Conservation (phyloP, 1,140 invertebrate genomes). For the Rhagoletis zephyria region DNA sequence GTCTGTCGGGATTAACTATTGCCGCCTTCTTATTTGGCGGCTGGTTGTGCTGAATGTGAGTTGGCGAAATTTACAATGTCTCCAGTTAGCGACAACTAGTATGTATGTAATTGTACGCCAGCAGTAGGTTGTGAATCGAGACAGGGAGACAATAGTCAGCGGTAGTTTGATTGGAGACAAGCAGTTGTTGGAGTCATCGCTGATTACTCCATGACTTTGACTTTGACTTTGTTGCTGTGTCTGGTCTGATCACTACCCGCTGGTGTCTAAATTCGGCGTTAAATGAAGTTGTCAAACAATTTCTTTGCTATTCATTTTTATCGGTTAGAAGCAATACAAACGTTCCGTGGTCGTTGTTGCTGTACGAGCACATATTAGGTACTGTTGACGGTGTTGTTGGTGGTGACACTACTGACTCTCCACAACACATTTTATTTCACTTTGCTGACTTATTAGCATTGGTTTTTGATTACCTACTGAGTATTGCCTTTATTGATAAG, state of each 20-base stretch:
- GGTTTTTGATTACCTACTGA: conserved; percentile 5
- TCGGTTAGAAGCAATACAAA: neutral
- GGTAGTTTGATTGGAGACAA: conserved; percentile 34
- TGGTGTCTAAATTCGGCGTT: conserved; percentile 36
- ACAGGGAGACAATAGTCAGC: conserved; percentile 23
- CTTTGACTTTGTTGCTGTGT: neutral
- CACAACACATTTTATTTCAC: neutral
- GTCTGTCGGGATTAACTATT: neutral
- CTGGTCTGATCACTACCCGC: neutral
- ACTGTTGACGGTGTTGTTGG: no score
- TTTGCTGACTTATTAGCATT: conserved; percentile 14
- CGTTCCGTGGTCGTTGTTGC: neutral
- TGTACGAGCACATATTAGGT: neutral
- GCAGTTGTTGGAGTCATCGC: conserved; percentile 14
- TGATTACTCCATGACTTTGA: neutral
- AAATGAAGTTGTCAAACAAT: conserved; percentile 50
- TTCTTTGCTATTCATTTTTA: neutral
- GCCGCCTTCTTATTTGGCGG: conserved; percentile 27
- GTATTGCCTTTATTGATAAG: neutral
- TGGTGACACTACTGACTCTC: neutral
- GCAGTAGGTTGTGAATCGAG: conserved; percentile 2
- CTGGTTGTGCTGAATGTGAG: conserved; percentile 12
- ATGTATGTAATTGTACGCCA: neutral
- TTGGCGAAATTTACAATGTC: conserved; percentile 49
- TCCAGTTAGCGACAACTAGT: neutral